Evolutionary conservation across 2,888 invertebrate species (phyloP).

Genomic region (Ichneumoninae sp.): DNA sequence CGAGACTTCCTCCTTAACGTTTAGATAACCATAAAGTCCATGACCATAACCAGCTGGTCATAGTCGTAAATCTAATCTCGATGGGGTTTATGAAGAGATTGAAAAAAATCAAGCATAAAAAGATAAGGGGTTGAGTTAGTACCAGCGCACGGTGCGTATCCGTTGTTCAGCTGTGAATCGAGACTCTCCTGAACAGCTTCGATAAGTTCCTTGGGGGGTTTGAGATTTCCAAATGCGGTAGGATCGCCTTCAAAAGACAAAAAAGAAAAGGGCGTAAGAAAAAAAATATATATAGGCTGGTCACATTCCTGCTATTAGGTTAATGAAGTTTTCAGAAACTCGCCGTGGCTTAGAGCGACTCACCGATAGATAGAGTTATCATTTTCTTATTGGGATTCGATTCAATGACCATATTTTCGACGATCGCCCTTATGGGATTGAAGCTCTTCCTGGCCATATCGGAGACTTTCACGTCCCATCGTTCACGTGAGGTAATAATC

Average conservation of each 20-base stretch:
- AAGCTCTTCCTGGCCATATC: constrained; percentile 92
- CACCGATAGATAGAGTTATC: constrained; percentile 96
- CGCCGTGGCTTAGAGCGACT: constrained; percentile 83
- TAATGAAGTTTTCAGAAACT: neutral
- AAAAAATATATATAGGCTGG: neutral
- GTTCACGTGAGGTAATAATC: constrained; percentile 73
- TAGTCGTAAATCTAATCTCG: neutral
- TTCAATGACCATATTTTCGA: constrained; percentile 95
- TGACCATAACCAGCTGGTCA: neutral
- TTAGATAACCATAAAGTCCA: neutral
- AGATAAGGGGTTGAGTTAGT: constrained; percentile 22
- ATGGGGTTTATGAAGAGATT: neutral
- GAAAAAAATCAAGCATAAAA: neutral
- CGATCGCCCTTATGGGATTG: constrained; percentile 97
- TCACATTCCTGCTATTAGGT: neutral
- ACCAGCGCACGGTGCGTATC: constrained; percentile 95
- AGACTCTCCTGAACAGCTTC: constrained; percentile 92
- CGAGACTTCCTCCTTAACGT: neutral
- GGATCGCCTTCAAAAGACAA: constrained; percentile 91
- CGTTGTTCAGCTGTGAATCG: constrained; percentile 90
- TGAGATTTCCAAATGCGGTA: constrained; percentile 96
- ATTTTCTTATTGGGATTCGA: constrained; percentile 97
- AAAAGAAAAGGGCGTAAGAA: neutral
- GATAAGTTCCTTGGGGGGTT: constrained; percentile 91
- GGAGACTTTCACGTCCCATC: constrained; percentile 93